phyloP scores from a whole-genome alignment of 2,113 vertebrate genomes.

The Bujurquina vittata region DNA sequence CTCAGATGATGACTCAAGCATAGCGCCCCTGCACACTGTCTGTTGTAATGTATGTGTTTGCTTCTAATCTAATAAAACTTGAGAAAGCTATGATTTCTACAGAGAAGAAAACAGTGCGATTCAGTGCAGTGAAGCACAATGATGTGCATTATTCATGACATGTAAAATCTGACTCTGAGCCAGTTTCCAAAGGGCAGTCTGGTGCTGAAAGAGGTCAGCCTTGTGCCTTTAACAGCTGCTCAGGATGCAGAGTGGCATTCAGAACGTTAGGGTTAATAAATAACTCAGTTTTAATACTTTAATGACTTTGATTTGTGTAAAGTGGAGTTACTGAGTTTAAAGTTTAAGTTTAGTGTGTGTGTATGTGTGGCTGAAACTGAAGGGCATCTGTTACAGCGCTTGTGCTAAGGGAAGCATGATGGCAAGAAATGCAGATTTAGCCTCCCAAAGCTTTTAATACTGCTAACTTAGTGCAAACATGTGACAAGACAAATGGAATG shows the following conservation, averaged over 20 bases:
- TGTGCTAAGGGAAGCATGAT: not conserved
- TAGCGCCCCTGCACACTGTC: slow-evolving; percentile 37
- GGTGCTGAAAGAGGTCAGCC: slow-evolving; percentile 32
- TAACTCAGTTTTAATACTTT: slow-evolving; percentile 49
- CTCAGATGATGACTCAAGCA: slow-evolving; percentile 56
- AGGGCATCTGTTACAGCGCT: not conserved
- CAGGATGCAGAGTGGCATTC: slow-evolving; percentile 34
- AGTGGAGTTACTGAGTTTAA: slow-evolving; percentile 27
- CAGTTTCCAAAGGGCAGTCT: slow-evolving; percentile 49
- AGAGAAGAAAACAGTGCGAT: not conserved
- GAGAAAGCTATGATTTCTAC: slow-evolving; percentile 6
- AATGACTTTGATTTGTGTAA: slow-evolving; percentile 36
- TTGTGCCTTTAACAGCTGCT: slow-evolving; percentile 50
- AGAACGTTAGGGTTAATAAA: slow-evolving; percentile 58
- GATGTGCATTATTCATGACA: slow-evolving; percentile 47
- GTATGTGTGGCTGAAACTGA: not conserved
- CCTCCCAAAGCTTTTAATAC: not conserved
- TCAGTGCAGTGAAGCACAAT: not conserved
- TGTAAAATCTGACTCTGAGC: slow-evolving; percentile 29
- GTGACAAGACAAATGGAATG: slow-evolving; percentile 3
- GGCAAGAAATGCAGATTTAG: not conserved
- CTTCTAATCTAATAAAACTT: not conserved
- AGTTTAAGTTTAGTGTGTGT: slow-evolving; percentile 13
- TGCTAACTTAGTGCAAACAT: not conserved
- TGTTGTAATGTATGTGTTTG: slow-evolving; percentile 27